Conservation (phyloP, 2,797 vertebrate species). For the Thamnophis elegans region DNA sequence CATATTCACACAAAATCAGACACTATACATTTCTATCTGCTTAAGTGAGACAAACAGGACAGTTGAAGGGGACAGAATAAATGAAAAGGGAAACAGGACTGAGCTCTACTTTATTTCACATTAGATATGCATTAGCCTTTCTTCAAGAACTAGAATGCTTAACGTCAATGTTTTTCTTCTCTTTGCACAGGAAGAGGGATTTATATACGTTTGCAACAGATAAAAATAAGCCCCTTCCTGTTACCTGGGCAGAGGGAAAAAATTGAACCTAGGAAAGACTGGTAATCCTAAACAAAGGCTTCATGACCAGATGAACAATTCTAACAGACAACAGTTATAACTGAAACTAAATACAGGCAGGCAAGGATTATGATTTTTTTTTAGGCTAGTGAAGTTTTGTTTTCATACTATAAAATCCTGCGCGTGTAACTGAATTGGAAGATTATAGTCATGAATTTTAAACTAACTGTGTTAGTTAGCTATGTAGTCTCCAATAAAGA, state of each 20-base stretch:
- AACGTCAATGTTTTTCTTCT: not conserved
- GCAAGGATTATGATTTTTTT: not conserved
- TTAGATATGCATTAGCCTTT: not conserved
- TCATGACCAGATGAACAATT: not conserved
- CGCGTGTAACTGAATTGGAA: not conserved
- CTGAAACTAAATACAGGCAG: not conserved
- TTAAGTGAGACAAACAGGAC: not conserved
- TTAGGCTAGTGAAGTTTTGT: not conserved
- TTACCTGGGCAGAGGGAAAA: not conserved
- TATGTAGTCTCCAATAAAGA: not conserved
- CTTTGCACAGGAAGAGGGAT: not conserved
- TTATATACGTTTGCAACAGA: not conserved
- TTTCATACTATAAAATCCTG: not conserved
- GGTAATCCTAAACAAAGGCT: not conserved
- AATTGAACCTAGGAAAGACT: not conserved
- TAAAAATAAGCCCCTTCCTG: not conserved
- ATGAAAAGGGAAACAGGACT: not conserved
- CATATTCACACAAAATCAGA: not conserved
- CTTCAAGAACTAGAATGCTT: not conserved
- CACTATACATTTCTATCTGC: not conserved
- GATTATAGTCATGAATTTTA: not conserved
- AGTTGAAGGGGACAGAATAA: not conserved
- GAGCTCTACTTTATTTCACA: not conserved
- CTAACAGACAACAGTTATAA: not conserved
- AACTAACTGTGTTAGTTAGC: not conserved